A percentile compares a stretch with the other conserved stretches of the same genome.
Evolutionary conservation across 30 jellyfish, hydroid and myxozoan species (phyloP).

Genomic region (Pelagia noctiluca): DNA sequence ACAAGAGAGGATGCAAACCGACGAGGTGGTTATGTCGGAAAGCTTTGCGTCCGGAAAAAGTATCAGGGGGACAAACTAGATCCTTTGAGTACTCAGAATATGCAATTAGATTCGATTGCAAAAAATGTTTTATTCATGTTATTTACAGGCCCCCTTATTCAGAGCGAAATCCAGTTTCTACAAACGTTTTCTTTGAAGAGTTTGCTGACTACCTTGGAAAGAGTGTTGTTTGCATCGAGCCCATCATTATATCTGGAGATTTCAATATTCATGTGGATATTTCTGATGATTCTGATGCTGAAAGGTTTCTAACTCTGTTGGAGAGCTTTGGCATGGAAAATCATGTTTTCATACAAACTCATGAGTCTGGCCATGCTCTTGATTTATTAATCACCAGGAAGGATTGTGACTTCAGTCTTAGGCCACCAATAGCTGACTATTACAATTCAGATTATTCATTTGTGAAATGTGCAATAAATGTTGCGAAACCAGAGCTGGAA

Average conservation of each 20-base stretch:
- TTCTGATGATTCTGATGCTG: slow-evolving; percentile 21
- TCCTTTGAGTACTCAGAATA: slow-evolving; percentile 61
- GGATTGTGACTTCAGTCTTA: slow-evolving; percentile 47
- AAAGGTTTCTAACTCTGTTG: slow-evolving; percentile 6
- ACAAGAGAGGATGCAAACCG: slow-evolving; percentile 47
- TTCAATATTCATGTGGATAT: slow-evolving; percentile 18
- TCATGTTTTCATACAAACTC: slow-evolving; percentile 44
- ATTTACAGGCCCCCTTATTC: slow-evolving; percentile 63
- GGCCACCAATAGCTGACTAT: slow-evolving; percentile 47
- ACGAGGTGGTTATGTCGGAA: slow-evolving; percentile 53
- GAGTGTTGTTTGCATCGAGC: neutral
- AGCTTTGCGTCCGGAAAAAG: slow-evolving; percentile 34
- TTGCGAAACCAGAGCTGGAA: slow-evolving; percentile 53
- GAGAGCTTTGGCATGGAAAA: slow-evolving; percentile 34
- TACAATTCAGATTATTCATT: slow-evolving; percentile 40
- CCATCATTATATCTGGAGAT: slow-evolving; percentile 28
- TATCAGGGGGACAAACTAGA: slow-evolving; percentile 57
- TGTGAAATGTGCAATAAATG: slow-evolving; percentile 19
- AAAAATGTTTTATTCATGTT: slow-evolving; percentile 34
- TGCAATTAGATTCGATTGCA: slow-evolving; percentile 46
- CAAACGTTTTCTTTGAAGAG: slow-evolving; percentile 47
- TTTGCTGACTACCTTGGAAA: slow-evolving; percentile 47
- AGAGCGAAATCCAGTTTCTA: slow-evolving; percentile 28
- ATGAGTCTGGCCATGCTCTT: slow-evolving; percentile 54
- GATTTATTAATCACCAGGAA: slow-evolving; percentile 40